Evolutionary conservation across 2,113 vertebrate genomes (phyloP).

Genomic region (Neodon shergylaensis): DNA sequence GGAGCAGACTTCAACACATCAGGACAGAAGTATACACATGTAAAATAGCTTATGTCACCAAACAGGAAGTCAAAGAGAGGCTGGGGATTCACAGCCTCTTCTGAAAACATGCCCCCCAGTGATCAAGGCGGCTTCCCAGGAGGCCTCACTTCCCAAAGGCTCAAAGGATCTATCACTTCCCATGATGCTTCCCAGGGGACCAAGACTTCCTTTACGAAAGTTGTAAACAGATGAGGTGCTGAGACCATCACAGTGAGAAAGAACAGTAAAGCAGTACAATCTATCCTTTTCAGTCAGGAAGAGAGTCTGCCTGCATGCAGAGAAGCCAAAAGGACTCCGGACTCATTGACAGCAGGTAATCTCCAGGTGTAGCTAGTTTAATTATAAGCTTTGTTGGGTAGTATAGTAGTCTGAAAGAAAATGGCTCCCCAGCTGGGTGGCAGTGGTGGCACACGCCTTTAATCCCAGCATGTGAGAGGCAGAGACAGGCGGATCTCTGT

Average conservation of each 20-base stretch:
- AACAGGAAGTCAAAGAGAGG: not conserved
- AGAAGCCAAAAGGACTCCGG: not conserved
- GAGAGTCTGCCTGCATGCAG: not conserved
- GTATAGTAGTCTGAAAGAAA: not conserved
- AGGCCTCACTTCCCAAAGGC: not conserved
- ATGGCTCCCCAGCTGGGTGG: not conserved
- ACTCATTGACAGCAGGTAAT: not conserved
- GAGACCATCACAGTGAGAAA: not conserved
- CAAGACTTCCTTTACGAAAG: not conserved
- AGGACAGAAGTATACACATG: not conserved
- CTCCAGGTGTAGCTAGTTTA: not conserved
- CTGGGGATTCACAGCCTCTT: not conserved
- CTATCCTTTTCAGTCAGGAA: not conserved
- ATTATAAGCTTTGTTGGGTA: not conserved
- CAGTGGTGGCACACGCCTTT: no score
- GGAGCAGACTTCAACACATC: not conserved
- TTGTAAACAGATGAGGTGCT: not conserved
- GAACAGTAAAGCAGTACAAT: not conserved
- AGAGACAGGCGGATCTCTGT: no score
- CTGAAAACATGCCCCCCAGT: not conserved
- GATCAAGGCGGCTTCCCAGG: not conserved
- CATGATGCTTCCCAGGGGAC: not conserved
- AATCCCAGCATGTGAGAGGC: no score
- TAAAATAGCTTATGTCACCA: not conserved
- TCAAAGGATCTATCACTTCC: not conserved